Conservation (phyloP, 2,797 vertebrate genomes). For the Tapirus indicus region DNA sequence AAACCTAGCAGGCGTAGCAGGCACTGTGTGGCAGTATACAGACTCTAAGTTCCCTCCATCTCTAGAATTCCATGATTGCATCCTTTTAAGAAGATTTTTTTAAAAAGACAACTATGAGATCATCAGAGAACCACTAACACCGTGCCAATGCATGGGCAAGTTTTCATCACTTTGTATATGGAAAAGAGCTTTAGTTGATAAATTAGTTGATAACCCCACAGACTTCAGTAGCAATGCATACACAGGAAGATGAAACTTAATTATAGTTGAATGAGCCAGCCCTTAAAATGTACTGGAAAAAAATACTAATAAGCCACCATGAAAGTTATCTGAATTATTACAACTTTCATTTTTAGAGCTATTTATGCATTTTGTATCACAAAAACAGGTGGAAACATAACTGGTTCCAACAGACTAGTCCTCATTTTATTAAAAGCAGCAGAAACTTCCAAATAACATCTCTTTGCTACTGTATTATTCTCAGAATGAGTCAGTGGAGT, state of each 20-base stretch:
- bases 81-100: not conserved
- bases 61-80: not conserved
- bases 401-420: not conserved
- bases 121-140: not conserved
- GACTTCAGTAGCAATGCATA: not conserved
- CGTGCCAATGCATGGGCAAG: not conserved
- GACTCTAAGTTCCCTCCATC: not conserved
- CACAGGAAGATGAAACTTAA: not conserved
- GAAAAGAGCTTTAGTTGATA: not conserved
- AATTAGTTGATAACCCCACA: not conserved
- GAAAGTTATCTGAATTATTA: not conserved
- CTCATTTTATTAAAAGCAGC: constrained; percentile 38
- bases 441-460: not conserved
- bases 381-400: not conserved
- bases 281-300: not conserved
- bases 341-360: not conserved
- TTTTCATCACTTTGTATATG: not conserved
- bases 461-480: not conserved
- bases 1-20: not conserved
- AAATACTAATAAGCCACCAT: not conserved
- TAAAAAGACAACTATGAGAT: not conserved
- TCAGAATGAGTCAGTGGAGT: not conserved
- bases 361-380: constrained; percentile 10
- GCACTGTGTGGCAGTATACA: not conserved
- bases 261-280: not conserved